A percentile compares a stretch with the other conserved stretches of the same genome.
phyloP scores from a whole-genome alignment of 2,113 vertebrate species.

The Patagioenas fasciata region DNA sequence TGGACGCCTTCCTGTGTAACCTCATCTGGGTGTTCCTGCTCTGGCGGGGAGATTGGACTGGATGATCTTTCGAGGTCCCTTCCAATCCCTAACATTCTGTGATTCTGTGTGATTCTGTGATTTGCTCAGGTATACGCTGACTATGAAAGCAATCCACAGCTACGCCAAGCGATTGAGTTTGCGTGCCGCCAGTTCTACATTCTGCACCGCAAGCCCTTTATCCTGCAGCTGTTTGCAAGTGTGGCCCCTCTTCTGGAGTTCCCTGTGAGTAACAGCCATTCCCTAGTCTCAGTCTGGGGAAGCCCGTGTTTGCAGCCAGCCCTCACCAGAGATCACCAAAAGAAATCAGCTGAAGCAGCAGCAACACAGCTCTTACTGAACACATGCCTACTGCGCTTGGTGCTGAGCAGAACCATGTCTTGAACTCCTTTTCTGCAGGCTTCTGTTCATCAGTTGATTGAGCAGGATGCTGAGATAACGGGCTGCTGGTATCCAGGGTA shows the following conservation, averaged over 20 bases:
- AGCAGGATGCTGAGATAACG: not conserved
- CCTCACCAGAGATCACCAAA: no score
- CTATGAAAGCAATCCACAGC: conserved; percentile 93
- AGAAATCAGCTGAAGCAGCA: not conserved
- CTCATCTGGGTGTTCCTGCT: no score
- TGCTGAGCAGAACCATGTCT: not conserved
- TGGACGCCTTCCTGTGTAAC: no score
- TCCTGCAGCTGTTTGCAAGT: conserved; percentile 96
- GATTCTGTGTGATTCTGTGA: no score
- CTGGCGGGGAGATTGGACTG: no score
- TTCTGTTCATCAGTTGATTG: not conserved
- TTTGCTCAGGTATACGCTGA: conserved; percentile 88
- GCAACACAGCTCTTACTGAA: not conserved
- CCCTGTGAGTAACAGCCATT: conserved; percentile 79
- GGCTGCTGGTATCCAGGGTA: not conserved
- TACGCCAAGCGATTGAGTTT: conserved; percentile 93
- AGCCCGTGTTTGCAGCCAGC: not conserved
- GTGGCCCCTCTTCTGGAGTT: conserved; percentile 96
- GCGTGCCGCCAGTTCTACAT: conserved; percentile 97
- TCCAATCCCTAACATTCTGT: no score
- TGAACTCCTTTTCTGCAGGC: not conserved
- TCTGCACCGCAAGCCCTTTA: conserved; percentile 94
- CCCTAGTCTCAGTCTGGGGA: not conserved
- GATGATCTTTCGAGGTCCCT: no score
- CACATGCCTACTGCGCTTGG: not conserved